Conservation (phyloP, 2,797 vertebrate genomes). For the Falco rusticolus region DNA sequence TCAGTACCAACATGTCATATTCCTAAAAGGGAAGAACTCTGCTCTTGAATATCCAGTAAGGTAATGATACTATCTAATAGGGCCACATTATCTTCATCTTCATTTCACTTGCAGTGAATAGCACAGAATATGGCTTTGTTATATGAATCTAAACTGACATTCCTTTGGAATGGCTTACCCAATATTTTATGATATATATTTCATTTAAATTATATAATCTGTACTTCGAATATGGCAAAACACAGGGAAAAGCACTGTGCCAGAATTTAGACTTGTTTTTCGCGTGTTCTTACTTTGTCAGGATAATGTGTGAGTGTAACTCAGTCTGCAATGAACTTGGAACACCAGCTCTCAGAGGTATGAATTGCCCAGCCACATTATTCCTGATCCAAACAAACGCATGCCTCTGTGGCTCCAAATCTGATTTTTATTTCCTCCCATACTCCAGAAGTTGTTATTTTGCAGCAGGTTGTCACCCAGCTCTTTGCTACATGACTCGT, state of each 20-base stretch:
- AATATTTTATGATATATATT: background rate
- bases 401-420: background rate
- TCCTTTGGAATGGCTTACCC: background rate
- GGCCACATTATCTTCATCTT: background rate
- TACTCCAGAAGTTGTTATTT: background rate
- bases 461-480: background rate
- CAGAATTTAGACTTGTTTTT: background rate
- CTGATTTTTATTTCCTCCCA: background rate
- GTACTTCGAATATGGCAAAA: background rate
- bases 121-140: background rate
- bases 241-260: background rate
- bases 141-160: background rate
- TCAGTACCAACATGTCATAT: background rate
- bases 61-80: background rate
- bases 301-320: background rate
- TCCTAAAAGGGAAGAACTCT: background rate
- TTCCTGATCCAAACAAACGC: background rate
- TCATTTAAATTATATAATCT: background rate
- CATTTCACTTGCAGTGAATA: background rate
- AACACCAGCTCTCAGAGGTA: background rate
- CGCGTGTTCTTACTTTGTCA: background rate
- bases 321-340: background rate
- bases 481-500: background rate
- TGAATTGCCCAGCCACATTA: background rate
- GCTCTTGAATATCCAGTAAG: background rate